Evolutionary conservation across 2,888 invertebrate genomes (phyloP).

Genomic region (Drosophila meridiana): DNA sequence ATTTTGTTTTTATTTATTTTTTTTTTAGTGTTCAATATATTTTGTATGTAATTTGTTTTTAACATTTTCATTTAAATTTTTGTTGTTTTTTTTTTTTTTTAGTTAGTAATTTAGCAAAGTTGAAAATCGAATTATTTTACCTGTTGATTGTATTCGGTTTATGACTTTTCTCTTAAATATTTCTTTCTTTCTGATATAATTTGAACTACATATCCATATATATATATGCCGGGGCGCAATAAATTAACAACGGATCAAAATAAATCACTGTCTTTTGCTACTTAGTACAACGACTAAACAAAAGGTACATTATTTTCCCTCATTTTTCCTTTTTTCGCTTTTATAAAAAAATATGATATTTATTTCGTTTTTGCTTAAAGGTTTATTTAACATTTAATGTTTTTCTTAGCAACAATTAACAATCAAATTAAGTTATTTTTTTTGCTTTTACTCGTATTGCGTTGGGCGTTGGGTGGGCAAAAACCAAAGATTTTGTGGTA

Average conservation of each 20-base stretch:
- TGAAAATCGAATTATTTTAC: conserved; percentile 55
- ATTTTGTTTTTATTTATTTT: conserved; percentile 27
- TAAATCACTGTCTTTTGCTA: conserved; percentile 33
- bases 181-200: conserved; percentile 36
- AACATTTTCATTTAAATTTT: conserved; percentile 15
- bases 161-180: conserved; percentile 4
- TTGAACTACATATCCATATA: conserved; percentile 44
- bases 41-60: conserved; percentile 49
- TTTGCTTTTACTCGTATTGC: conserved; percentile 30
- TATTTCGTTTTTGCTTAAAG: conserved; percentile 31
- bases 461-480: conserved; percentile 52
- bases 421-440: conserved; percentile 59
- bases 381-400: conserved; percentile 49
- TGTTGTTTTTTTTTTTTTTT: conserved; percentile 19
- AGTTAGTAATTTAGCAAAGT: conserved; percentile 50
- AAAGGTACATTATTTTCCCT: conserved; percentile 63
- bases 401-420: conserved; percentile 70
- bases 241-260: conserved; percentile 55
- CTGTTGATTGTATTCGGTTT: conserved; percentile 54
- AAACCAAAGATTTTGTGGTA: conserved; percentile 31
- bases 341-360: conserved; percentile 51
- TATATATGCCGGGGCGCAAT: conserved; percentile 30
- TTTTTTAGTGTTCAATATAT: conserved; percentile 50
- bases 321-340: conserved; percentile 19
- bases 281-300: conserved; percentile 47